Conservation (phyloP, 2,113 vertebrate genomes). For the Tringa solitaria region DNA sequence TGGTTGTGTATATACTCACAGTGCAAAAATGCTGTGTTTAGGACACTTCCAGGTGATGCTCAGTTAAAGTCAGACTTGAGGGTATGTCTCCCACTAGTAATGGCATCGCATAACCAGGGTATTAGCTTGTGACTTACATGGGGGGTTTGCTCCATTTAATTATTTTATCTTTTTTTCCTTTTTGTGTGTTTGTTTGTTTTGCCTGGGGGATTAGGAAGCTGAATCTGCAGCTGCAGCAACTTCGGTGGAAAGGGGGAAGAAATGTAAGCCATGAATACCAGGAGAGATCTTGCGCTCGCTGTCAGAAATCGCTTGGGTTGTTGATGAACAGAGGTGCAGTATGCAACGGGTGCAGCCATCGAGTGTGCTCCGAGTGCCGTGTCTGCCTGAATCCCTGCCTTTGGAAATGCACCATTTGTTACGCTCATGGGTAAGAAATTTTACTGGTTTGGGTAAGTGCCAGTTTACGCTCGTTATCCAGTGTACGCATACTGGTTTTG, state of each 20-base stretch:
- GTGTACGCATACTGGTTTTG: not conserved
- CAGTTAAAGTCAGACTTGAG: not conserved
- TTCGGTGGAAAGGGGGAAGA: conserved; percentile 76
- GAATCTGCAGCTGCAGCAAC: conserved; percentile 83
- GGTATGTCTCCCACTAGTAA: not conserved
- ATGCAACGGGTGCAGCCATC: conserved; percentile 89
- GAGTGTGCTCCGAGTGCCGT: conserved; percentile 84
- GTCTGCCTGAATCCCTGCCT: conserved; percentile 58
- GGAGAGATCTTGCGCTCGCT: conserved; percentile 84
- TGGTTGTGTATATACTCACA: not conserved
- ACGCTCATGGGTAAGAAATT: conserved; percentile 80
- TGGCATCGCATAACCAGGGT: not conserved
- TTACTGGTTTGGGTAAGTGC: not conserved
- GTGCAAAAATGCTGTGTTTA: not conserved
- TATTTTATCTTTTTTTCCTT: not conserved
- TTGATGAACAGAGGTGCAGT: conserved; percentile 83
- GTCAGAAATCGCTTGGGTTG: conserved; percentile 79
- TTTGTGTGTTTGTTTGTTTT: not conserved
- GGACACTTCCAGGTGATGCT: not conserved
- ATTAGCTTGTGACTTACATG: not conserved
- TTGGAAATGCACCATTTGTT: conserved; percentile 90
- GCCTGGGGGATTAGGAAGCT: conserved; percentile 76
- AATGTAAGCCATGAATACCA: conserved; percentile 52
- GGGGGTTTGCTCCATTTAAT: not conserved
- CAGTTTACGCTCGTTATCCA: not conserved